These are phyloP conservation scores for Branchipolynoe longqiensis DNA, from an alignment of 2,888 invertebrate genomes.

Conservation along the genomic window DNA sequence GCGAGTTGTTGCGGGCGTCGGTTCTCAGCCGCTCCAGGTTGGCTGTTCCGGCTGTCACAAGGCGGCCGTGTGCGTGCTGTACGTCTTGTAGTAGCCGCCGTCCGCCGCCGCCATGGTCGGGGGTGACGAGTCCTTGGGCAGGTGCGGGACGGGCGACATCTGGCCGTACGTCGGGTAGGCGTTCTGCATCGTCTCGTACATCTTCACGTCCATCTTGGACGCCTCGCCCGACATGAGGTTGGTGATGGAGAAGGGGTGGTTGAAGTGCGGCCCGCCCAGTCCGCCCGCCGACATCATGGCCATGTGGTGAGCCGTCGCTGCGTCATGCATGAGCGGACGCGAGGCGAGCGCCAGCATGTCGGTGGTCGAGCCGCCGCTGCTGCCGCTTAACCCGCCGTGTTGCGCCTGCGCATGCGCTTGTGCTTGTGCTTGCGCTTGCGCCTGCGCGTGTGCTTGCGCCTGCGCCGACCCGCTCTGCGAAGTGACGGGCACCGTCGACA, in stretches of 20 bases:
- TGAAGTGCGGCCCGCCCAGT: conserved; percentile 70
- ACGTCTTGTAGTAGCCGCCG: conserved; percentile 60
- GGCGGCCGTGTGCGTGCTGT: conserved; percentile 60
- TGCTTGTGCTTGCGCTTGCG: no score
- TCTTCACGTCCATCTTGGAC: conserved; percentile 92
- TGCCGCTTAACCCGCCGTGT: conserved; percentile 8
- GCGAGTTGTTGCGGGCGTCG: no score
- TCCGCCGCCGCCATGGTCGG: conserved; percentile 55
- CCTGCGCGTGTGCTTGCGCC: no score
- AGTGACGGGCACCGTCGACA: conserved; percentile 39
- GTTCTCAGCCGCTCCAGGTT: conserved; percentile 35
- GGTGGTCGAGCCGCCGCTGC: conserved; percentile 20
- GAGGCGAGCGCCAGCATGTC: conserved; percentile 52
- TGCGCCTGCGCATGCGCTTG: no score
- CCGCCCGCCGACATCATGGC: conserved; percentile 46
- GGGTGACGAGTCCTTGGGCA: conserved; percentile 32
- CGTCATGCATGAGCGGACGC: conserved; percentile 54
- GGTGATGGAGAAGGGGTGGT: conserved; percentile 97
- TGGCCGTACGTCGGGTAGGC: conserved; percentile 67
- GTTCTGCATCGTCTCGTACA: conserved; percentile 86
- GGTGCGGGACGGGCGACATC: conserved; percentile 57
- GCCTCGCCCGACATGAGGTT: conserved; percentile 89
- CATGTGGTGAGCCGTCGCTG: conserved; percentile 56
- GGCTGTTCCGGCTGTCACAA: conserved; percentile 55
- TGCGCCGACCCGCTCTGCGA: conserved; percentile 17